Evolutionary conservation across 2,113 vertebrate species (phyloP).

Genomic region (Emydocephalus ijimae): DNA sequence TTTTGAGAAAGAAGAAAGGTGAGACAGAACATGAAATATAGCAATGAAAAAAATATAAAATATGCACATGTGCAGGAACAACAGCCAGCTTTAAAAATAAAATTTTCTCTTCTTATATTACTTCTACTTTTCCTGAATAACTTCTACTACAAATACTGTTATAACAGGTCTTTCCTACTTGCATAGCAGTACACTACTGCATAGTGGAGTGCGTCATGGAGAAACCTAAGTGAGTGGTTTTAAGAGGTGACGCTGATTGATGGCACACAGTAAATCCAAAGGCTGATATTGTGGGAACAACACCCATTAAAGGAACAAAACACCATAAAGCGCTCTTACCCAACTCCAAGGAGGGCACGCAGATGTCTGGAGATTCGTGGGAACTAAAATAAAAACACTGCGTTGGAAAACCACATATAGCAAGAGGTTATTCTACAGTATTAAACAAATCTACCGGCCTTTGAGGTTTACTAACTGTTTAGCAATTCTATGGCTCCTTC

Average conservation of each 20-base stretch:
- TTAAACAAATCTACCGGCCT: background rate
- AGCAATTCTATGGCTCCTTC: background rate
- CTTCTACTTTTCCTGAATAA: background rate
- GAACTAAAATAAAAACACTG: conserved; percentile 8
- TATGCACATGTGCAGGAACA: background rate
- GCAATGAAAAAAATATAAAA: background rate
- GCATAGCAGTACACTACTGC: background rate
- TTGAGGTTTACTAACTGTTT: background rate
- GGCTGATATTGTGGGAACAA: background rate
- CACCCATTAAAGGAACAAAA: background rate
- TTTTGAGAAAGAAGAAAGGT: too few species aligned
- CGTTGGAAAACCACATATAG: background rate
- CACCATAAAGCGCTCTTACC: background rate
- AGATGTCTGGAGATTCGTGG: conserved; percentile 25
- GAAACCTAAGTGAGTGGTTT: background rate
- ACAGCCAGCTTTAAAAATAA: background rate
- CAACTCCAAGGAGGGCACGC: conserved; percentile 11
- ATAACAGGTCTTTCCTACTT: background rate
- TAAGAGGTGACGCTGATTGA: background rate
- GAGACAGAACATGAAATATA: background rate
- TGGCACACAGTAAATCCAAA: background rate
- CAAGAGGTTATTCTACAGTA: background rate
- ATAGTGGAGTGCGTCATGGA: background rate
- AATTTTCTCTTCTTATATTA: background rate
- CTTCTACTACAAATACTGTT: background rate